phyloP scores from a whole-genome alignment of 2,888 invertebrate species.

The Congeria kusceri region DNA sequence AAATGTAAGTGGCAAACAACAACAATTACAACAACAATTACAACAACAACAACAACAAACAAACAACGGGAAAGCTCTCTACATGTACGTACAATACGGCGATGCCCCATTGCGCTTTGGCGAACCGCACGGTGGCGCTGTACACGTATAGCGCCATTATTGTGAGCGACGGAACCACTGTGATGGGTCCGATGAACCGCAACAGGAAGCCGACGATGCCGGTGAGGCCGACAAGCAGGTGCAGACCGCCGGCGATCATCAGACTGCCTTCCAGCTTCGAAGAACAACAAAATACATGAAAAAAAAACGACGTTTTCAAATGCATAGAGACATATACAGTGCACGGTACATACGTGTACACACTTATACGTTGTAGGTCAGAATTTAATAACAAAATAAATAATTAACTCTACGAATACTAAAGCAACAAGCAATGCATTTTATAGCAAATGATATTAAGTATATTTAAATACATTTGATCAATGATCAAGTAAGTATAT shows the following conservation, averaged over 20 bases:
- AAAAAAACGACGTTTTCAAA: no score
- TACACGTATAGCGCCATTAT: conserved; percentile 92
- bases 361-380: no score
- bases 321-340: no score
- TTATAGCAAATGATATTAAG: no score
- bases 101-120: conserved; percentile 93
- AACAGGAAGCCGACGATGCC: conserved; percentile 87
- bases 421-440: no score
- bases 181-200: conserved; percentile 91
- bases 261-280: conserved; percentile 71
- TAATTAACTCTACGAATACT: no score
- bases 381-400: no score
- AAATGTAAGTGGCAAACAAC: background rate
- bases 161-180: conserved; percentile 93
- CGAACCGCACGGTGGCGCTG: conserved; percentile 91
- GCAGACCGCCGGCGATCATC: conserved; percentile 70
- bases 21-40: background rate
- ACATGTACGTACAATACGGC: conserved; percentile 89
- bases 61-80: no score
- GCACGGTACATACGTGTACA: no score
- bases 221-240: conserved; percentile 67
- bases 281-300: no score
- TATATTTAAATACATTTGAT: no score
- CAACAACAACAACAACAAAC: background rate
- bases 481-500: no score